Base-by-base conservation (phyloP, 2,113 vertebrate species). In the Bufo bufo region DNA sequence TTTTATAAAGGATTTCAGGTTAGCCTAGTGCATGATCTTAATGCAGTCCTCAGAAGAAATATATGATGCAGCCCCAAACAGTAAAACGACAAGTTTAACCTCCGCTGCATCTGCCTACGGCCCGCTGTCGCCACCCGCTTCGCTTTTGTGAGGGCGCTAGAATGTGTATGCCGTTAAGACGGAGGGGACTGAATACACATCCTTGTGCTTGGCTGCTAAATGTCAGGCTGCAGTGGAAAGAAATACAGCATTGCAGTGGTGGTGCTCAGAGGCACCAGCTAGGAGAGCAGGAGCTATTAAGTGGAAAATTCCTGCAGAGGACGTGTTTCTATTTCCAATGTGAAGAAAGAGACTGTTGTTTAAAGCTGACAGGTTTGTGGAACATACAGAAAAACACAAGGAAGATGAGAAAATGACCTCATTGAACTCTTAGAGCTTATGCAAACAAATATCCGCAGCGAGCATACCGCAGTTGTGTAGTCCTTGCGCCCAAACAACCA, bases 301-400 rank as follows among this genome's bases (percentile, higher is more conserved):
- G 93, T 95, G 95, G 95, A 96, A 96, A 96, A 96, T 96, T 96
- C 95, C 95, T 94, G 93, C 92, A 93, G 93, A 94, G 93, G 94
- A 96, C 91, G 91, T 92, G 93, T 95, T 95, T 94, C 94, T 94
- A 93, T 94, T 95, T 94, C 94, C 95, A 95, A 93, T 91, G 93
- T 0, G 92, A 95, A 96, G 95, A 96, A 96, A 95, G 94, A 94
- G 94, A 89, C 93, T 94, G 95, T 94, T 96, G 94, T 94, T 94
- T 93, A 91, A 93, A 92, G 91, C 93, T 94, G 92, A 94, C 91
- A 92, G 92, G 91, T 93, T 93, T 93, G 92, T 93, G 93, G 92
- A 94, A 95, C 93, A 93, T 92, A 93, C 92, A 93, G 92, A 94
- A 94, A 89, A 93, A 93, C 91, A 91, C 91, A 89, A 90, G 89